Evolutionary conservation across 2,797 vertebrate genomes (phyloP).

Genomic region (Valencia hispanica): DNA sequence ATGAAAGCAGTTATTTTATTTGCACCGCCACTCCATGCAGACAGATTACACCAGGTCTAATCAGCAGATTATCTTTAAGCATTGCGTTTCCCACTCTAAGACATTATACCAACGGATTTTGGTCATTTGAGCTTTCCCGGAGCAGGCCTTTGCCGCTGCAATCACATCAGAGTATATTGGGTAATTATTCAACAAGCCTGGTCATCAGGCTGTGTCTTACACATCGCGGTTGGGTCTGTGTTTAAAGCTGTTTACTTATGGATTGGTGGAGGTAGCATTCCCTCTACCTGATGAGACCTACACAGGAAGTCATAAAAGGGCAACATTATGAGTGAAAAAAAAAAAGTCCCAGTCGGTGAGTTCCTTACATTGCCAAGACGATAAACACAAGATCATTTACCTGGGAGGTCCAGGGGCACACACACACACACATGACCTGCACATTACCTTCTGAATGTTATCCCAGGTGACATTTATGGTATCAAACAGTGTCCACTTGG

Average conservation of each 20-base stretch:
- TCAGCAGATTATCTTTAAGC: slow-evolving; percentile 7
- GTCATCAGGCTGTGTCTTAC: neutral
- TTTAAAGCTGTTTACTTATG: neutral
- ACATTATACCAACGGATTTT: slow-evolving; percentile 1
- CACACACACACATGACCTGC: slow-evolving; percentile 18
- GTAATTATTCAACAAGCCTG: slow-evolving; percentile 19
- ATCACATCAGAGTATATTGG: slow-evolving; percentile 19
- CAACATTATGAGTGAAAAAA: neutral
- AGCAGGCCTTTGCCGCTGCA: slow-evolving; percentile 10
- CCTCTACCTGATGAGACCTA: neutral
- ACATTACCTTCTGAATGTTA: slow-evolving; percentile 8
- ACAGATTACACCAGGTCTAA: slow-evolving; percentile 20
- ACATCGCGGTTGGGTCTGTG: too few relatives aligned
- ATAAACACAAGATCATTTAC: slow-evolving; percentile 33
- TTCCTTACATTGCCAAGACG: neutral
- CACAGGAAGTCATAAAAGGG: neutral
- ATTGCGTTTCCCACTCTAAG: slow-evolving; percentile 6
- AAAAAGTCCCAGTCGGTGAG: neutral
- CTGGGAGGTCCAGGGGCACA: slow-evolving; percentile 2
- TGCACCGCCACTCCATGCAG: slow-evolving; percentile 3
- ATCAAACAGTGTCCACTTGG: slow-evolving; percentile 10
- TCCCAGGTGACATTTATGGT: slow-evolving; percentile 26
- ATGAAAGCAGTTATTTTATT: slow-evolving; percentile 53
- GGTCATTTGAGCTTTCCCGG: slow-evolving; percentile 21
- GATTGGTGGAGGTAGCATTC: neutral